These are phyloP conservation scores for Melinaea menophilus DNA, from an alignment of 2,888 invertebrate genomes.

Conservation along the genomic window DNA sequence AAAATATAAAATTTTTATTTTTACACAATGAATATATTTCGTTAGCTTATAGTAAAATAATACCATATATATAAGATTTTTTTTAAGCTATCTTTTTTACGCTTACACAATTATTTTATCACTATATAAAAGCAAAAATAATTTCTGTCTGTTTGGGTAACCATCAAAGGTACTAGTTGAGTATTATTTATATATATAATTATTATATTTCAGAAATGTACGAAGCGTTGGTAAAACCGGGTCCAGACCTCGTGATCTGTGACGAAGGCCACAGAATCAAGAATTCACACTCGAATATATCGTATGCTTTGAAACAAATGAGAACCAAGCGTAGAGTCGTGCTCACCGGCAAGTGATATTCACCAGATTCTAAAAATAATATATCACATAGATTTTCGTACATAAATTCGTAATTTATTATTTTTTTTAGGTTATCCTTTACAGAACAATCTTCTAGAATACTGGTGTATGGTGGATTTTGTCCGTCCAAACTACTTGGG, in stretches of 20 bases:
- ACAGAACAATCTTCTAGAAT: constrained; percentile 97
- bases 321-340: constrained; percentile 96
- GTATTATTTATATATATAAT: neutral
- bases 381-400: too few species aligned
- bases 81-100: too few species aligned
- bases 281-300: constrained; percentile 97
- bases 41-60: too few species aligned
- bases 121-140: too few species aligned
- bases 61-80: too few species aligned
- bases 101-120: too few species aligned
- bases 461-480: constrained; percentile 99
- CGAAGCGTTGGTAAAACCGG: constrained; percentile 90
- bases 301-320: constrained; percentile 96
- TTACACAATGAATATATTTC: too few species aligned
- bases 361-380: too few species aligned
- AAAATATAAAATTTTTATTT: too few species aligned
- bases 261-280: constrained; percentile 99
- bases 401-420: neutral
- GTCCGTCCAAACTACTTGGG: constrained; percentile 98
- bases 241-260: constrained; percentile 96
- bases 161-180: too few species aligned
- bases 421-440: constrained; percentile 87
- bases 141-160: too few species aligned
- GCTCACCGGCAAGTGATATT: constrained; percentile 82
- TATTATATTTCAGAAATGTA: constrained; percentile 82